These are phyloP conservation scores for Machaerirhynchus nigripectus DNA, from an alignment of 2,113 vertebrate species.

Conservation along the genomic window DNA sequence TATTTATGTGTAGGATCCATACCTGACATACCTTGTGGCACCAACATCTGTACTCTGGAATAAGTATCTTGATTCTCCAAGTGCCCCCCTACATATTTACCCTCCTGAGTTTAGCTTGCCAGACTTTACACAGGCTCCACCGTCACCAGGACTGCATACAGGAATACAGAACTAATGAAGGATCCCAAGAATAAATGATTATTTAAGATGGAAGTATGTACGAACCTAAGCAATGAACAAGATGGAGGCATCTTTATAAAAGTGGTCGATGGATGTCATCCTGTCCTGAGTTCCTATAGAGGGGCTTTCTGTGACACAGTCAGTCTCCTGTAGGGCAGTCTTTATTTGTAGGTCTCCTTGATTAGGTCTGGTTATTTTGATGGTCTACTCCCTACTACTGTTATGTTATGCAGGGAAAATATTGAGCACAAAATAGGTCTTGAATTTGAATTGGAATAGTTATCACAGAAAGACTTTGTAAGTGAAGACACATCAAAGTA, in stretches of 20 bases:
- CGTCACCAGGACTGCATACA: not conserved
- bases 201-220: not conserved
- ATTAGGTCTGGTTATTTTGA: not conserved
- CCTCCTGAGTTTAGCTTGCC: not conserved
- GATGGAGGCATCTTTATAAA: not conserved
- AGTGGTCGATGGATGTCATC: fast-evolving
- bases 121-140: not conserved
- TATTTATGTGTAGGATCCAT: not conserved
- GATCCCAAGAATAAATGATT: not conserved
- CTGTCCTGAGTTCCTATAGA: not conserved
- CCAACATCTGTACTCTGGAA: not conserved
- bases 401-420: not conserved
- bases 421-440: not conserved
- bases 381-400: not conserved
- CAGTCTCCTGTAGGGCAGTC: not conserved
- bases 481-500: not conserved
- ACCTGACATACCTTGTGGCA: not conserved
- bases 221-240: not conserved
- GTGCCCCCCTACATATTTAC: fast-evolving
- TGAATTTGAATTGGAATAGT: not conserved
- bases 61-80: not conserved
- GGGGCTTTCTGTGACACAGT: not conserved
- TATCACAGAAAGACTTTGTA: not conserved
- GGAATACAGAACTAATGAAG: not conserved
- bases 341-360: not conserved